Conservation (phyloP, 2,113 vertebrate species). For the Gadus macrocephalus region DNA sequence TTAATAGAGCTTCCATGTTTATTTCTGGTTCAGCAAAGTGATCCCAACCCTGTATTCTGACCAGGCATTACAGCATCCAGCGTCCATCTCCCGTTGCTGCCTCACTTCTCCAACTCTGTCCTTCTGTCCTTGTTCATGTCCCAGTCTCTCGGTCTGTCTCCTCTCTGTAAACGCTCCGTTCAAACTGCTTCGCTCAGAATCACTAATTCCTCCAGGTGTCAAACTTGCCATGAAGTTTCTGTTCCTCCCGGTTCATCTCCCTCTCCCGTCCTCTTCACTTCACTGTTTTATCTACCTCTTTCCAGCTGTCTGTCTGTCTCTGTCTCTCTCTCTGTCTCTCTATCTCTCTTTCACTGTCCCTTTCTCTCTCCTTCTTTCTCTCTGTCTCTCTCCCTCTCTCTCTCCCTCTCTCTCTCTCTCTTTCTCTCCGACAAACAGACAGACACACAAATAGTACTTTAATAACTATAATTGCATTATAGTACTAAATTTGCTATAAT, state of each 20-base stretch:
- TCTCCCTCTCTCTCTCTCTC: background rate
- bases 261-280: background rate
- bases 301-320: background rate
- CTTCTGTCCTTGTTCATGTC: background rate
- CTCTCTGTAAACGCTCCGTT: too few species aligned
- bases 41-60: background rate
- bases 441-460: too few species aligned
- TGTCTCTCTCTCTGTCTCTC: background rate
- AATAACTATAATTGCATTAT: too few species aligned
- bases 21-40: background rate
- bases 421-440: background rate
- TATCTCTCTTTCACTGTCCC: background rate
- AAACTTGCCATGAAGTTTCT: background rate
- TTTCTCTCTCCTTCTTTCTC: background rate
- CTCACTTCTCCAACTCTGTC: background rate
- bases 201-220: too few species aligned
- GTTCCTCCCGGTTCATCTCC: background rate
- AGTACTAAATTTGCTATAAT: too few species aligned
- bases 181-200: too few species aligned
- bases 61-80: background rate
- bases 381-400: background rate
- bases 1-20: background rate
- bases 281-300: too few species aligned
- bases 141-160: too few species aligned
- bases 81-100: background rate